Evolutionary conservation across 2,113 vertebrate species (phyloP).

Genomic region (Gymnocephalus cernua): DNA sequence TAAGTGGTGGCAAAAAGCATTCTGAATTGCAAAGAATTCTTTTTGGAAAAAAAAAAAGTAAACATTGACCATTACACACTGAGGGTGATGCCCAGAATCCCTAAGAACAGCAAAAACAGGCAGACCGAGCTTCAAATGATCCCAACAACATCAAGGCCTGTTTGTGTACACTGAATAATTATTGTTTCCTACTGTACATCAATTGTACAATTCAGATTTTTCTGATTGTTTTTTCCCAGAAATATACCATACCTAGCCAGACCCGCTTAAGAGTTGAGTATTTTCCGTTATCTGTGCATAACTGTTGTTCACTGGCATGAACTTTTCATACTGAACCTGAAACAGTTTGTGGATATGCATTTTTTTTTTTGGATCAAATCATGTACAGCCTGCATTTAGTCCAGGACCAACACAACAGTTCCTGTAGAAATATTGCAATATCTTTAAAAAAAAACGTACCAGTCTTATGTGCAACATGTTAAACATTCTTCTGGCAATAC

Average conservation of each 20-base stretch:
- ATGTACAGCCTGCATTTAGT: background rate
- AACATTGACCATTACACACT: background rate
- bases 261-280: background rate
- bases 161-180: conserved; percentile 29
- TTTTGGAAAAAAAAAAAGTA: background rate
- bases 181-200: background rate
- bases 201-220: conserved; percentile 24
- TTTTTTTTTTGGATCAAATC: conserved; percentile 5
- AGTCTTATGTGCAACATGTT: conserved; percentile 49
- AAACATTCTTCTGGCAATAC: conserved; percentile 55
- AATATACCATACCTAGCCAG: conserved; percentile 8
- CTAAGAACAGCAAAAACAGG: conserved; percentile 28
- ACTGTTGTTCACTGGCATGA: background rate
- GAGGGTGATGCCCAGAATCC: conserved; percentile 1
- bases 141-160: conserved; percentile 22
- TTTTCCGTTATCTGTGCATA: conserved; percentile 35
- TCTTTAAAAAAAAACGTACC: conserved; percentile 50
- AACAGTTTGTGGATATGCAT: conserved; percentile 14
- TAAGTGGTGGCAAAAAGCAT: conserved; percentile 21
- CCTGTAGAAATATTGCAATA: conserved; percentile 64
- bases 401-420: conserved; percentile 14
- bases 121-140: conserved; percentile 49
- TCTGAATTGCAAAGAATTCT: conserved; percentile 6
- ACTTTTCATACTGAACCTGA: conserved; percentile 19
- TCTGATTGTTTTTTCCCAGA: background rate